Evolutionary conservation across 2,888 invertebrate genomes (phyloP).

Genomic region (Plutella xylostella): DNA sequence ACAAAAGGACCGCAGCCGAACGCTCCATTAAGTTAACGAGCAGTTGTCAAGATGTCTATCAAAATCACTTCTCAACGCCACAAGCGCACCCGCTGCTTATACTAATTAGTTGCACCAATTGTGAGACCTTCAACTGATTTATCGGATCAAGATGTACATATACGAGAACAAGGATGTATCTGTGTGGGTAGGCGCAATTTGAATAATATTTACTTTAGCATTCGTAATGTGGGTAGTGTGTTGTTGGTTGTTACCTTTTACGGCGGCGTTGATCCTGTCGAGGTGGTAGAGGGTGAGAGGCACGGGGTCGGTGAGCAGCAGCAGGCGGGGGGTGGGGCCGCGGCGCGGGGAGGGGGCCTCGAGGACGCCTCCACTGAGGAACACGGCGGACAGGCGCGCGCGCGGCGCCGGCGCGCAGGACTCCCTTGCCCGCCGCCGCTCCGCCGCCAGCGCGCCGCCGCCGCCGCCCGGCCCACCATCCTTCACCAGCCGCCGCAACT

Average conservation of each 20-base stretch:
- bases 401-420: conserved; percentile 55
- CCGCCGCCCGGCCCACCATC: conserved; percentile 42
- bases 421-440: conserved; percentile 41
- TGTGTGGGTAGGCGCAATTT: no score
- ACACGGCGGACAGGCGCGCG: conserved; percentile 58
- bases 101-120: conserved; percentile 2
- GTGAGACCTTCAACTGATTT: background rate
- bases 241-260: conserved; percentile 62
- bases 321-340: conserved; percentile 39
- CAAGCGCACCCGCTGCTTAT: conserved; percentile 4
- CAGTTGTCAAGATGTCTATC: conserved; percentile 68
- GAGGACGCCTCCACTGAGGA: conserved; percentile 46
- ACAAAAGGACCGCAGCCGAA: conserved; percentile 46
- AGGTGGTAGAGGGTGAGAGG: conserved; percentile 64
- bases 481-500: conserved; percentile 45
- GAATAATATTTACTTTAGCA: background rate
- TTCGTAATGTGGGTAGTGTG: background rate
- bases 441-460: conserved; percentile 52
- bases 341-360: conserved; percentile 32
- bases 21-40: conserved; percentile 67
- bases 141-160: background rate
- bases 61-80: conserved; percentile 53
- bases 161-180: no score
- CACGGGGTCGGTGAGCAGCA: conserved; percentile 59
- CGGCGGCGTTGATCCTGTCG: conserved; percentile 64